phyloP scores from a whole-genome alignment of 2,888 invertebrate species.

The Agrilus mali region DNA sequence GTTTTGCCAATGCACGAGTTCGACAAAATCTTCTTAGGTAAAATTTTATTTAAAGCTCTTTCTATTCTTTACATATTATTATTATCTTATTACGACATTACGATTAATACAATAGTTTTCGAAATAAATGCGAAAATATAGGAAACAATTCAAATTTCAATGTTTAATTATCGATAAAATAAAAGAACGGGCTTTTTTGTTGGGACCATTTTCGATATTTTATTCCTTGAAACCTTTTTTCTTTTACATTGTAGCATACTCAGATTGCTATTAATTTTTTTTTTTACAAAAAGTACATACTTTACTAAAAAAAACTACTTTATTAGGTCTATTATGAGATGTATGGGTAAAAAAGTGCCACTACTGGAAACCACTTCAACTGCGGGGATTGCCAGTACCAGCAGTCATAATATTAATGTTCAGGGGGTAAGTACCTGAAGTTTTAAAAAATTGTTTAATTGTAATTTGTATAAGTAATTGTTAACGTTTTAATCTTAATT shows the following conservation, averaged over 20 bases:
- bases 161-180: no score
- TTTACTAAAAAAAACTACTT: slow-evolving; percentile 15
- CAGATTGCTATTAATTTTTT: no score
- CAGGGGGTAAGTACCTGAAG: slow-evolving; percentile 39
- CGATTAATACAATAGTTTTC: no score
- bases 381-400: slow-evolving; percentile 48
- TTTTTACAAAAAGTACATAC: neutral
- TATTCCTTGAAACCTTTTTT: no score
- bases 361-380: slow-evolving; percentile 63
- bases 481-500: slow-evolving; percentile 1
- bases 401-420: slow-evolving; percentile 62
- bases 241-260: no score
- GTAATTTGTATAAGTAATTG: neutral
- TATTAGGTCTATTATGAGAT: slow-evolving; percentile 55
- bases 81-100: no score
- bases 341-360: slow-evolving; percentile 73
- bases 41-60: no score
- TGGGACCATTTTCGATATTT: no score
- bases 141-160: no score
- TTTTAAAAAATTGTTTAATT: neutral
- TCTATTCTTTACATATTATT: no score
- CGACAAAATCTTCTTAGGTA: slow-evolving; percentile 56
- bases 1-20: slow-evolving; percentile 76
- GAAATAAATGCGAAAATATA: no score
- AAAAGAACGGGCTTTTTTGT: no score